These are phyloP conservation scores for Rhadinocentrus ornatus DNA, from an alignment of 2,797 vertebrate species.

Conservation along the genomic window DNA sequence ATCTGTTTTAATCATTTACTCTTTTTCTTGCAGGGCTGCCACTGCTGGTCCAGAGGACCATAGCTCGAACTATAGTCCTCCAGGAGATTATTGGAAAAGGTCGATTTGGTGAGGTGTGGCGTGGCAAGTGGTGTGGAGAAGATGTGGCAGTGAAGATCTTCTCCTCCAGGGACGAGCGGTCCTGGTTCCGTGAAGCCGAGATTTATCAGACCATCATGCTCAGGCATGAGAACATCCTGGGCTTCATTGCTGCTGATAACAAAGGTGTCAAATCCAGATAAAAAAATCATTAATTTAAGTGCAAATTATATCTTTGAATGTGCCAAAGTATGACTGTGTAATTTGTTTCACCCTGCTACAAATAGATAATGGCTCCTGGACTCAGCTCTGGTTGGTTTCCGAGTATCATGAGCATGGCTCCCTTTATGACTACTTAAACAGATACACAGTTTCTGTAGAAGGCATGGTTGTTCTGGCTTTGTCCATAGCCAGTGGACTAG, in stretches of 20 bases:
- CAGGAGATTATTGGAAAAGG: constrained; percentile 96
- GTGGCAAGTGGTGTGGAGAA: constrained; percentile 94
- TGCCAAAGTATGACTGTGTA: constrained; percentile 2
- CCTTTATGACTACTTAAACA: constrained; percentile 94
- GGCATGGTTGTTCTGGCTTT: constrained; percentile 88
- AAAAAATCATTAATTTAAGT: background rate
- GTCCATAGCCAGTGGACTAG: constrained; percentile 92
- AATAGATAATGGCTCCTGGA: constrained; percentile 96
- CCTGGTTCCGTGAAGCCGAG: constrained; percentile 97
- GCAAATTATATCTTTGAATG: background rate
- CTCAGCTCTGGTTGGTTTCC: constrained; percentile 97
- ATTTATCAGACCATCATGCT: constrained; percentile 98
- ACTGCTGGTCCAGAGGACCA: constrained; percentile 94
- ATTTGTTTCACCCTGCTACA: constrained; percentile 23
- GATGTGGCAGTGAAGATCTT: constrained; percentile 99
- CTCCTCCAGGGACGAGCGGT: constrained; percentile 94
- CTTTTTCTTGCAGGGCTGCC: constrained; percentile 86
- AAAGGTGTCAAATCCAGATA: constrained; percentile 84
- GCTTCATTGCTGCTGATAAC: constrained; percentile 97
- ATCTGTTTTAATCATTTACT: background rate
- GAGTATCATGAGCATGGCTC: constrained; percentile 97
- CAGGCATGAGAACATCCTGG: constrained; percentile 95
- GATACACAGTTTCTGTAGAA: constrained; percentile 87
- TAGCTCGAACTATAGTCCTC: constrained; percentile 95
- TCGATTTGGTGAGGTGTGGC: constrained; percentile 95